Percentiles rank a stretch among this genome's conserved stretches.
phyloP scores from a whole-genome alignment of 2,113 vertebrate species.

The Merops nubicus region DNA sequence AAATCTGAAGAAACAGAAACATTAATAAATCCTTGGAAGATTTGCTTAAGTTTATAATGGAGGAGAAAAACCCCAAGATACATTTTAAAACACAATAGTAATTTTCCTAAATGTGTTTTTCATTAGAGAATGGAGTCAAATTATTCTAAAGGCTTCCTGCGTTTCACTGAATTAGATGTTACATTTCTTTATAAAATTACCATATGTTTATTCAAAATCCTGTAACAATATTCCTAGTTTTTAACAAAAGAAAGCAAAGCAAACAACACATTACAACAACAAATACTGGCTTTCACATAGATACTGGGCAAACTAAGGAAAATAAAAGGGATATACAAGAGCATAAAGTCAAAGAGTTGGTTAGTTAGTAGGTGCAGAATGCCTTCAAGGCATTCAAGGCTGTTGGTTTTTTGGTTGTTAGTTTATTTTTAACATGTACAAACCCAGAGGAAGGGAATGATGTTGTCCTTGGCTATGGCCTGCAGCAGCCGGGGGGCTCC shows the following conservation, averaged over 20 bases:
- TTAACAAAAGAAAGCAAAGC: background rate
- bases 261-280: background rate
- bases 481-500: conserved; percentile 94
- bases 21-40: background rate
- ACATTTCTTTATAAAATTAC: background rate
- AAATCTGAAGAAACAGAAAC: conserved; percentile 78
- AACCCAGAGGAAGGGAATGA: conserved; percentile 95
- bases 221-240: background rate
- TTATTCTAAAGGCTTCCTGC: background rate
- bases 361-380: background rate
- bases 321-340: background rate
- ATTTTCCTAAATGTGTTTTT: background rate
- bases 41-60: background rate
- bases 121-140: background rate
- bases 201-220: background rate
- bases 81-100: background rate
- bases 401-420: background rate
- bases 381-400: background rate
- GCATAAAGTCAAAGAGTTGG: background rate
- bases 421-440: background rate
- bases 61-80: background rate
- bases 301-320: background rate
- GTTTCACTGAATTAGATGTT: background rate
- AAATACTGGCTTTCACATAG: background rate
- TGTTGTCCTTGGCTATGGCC: conserved; percentile 97